These are phyloP conservation scores for Gallinago solitaria DNA, from an alignment of 2,797 vertebrate genomes.

Conservation along the genomic window DNA sequence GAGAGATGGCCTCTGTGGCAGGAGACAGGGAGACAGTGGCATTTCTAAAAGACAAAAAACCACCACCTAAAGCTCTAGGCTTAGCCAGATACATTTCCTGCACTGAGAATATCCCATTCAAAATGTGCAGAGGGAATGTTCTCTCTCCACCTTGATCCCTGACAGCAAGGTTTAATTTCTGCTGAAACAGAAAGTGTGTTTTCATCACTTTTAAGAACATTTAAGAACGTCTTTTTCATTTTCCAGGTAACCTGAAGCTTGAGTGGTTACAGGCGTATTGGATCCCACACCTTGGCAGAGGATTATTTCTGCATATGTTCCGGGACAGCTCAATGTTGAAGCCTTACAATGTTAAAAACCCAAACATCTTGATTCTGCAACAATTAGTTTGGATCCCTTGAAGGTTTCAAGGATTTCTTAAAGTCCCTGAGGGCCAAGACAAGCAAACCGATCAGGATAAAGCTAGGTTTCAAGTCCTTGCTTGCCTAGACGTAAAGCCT, in stretches of 20 bases:
- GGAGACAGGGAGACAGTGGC: background rate
- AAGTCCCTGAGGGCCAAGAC: background rate
- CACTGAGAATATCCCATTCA: background rate
- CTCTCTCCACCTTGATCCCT: background rate
- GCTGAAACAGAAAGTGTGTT: background rate
- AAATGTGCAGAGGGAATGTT: background rate
- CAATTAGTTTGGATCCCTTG: background rate
- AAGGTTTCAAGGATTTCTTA: background rate
- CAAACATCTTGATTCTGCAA: background rate
- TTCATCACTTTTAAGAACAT: background rate
- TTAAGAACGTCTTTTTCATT: background rate
- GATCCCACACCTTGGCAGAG: background rate
- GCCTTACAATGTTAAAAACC: background rate
- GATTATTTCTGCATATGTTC: background rate
- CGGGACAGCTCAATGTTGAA: background rate
- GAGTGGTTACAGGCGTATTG: background rate
- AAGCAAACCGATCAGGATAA: background rate
- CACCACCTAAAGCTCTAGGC: background rate
- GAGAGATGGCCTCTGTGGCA: background rate
- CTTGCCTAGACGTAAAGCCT: background rate
- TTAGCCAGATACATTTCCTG: background rate
- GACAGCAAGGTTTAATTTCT: background rate
- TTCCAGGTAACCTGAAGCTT: conserved; percentile 22
- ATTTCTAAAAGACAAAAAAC: background rate
- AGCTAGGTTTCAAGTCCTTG: background rate